phyloP scores from a whole-genome alignment of 1,140 invertebrate species.

The Diorhabda elongata region DNA sequence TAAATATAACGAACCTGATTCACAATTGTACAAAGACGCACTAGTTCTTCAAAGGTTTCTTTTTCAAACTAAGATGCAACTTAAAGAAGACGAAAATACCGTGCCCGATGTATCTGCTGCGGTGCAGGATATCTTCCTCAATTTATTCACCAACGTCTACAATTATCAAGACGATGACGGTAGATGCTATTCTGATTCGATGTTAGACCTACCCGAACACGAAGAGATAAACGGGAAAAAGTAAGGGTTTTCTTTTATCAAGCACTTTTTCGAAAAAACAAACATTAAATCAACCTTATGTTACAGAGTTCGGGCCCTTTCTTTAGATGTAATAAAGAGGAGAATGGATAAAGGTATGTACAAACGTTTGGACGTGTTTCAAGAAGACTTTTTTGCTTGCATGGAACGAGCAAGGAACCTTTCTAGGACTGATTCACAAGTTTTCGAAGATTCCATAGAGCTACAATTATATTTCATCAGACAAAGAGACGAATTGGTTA shows the following conservation, averaged over 20 bases:
- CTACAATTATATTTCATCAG: constrained; percentile 89
- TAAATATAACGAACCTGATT: constrained; percentile 99
- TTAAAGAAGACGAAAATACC: constrained; percentile 81
- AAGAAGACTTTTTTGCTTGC: constrained; percentile 94
- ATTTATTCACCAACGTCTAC: constrained; percentile 89
- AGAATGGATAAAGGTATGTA: constrained; percentile 84
- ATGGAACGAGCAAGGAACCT: constrained; percentile 83
- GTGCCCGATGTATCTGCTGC: constrained; percentile 83
- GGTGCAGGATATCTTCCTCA: constrained; percentile 87
- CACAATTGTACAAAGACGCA: constrained; percentile 98
- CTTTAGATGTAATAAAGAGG: constrained; percentile 80
- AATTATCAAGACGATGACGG: constrained; percentile 96
- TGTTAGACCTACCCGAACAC: constrained; percentile 88
- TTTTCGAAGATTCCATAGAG: constrained; percentile 93
- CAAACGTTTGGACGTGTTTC: constrained; percentile 88
- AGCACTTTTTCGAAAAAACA: too few relatives aligned
- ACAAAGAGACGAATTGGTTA: constrained; percentile 69
- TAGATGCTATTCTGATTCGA: constrained; percentile 91
- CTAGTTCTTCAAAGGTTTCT: constrained; percentile 87
- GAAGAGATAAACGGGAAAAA: constrained; percentile 71
- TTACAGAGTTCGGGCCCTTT: constrained; percentile 68
- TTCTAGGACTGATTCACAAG: constrained; percentile 86
- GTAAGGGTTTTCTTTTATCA: constrained; percentile 41
- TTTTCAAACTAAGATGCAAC: constrained; percentile 84
- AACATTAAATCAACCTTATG: too few relatives aligned